phyloP scores from a whole-genome alignment of 92 coral and sea anemone species.

The Actinostola sp. region DNA sequence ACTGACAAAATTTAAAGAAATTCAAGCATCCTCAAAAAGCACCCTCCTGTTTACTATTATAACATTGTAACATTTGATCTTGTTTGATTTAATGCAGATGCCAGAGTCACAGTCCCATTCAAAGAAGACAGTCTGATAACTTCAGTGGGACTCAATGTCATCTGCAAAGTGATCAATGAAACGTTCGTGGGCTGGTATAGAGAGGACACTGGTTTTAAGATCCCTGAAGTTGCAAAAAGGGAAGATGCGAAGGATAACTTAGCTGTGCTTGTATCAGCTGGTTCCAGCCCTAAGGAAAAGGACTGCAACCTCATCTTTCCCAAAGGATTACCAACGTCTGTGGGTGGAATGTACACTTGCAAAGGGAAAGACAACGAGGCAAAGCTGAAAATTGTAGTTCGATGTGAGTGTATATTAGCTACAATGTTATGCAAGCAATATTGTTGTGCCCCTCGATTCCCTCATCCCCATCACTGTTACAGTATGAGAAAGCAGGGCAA shows the following conservation, averaged over 20 bases:
- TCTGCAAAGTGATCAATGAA: slow-evolving; percentile 2
- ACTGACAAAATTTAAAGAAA: too few species aligned
- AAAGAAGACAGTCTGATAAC: not conserved
- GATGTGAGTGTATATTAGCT: slow-evolving; percentile 18
- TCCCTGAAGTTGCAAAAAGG: not conserved
- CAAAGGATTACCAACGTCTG: not conserved
- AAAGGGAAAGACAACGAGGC: slow-evolving; percentile 1
- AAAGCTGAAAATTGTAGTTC: not conserved
- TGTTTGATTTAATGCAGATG: slow-evolving; percentile 10
- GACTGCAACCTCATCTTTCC: not conserved
- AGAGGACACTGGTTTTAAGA: not conserved
- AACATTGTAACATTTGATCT: too few species aligned
- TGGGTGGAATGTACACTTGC: slow-evolving; percentile 12
- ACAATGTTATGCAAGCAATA: not conserved
- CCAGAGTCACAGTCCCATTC: slow-evolving; percentile 12
- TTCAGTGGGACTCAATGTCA: not conserved
- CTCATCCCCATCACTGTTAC: not conserved
- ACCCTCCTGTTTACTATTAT: too few species aligned
- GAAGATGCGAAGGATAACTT: not conserved
- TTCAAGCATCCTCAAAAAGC: too few species aligned
- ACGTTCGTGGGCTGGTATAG: slow-evolving; percentile 12
- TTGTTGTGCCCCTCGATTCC: not conserved
- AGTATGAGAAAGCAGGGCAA: not conserved
- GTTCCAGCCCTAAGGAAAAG: not conserved
- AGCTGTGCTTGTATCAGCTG: not conserved